Evolutionary conservation across 2,797 vertebrate species (phyloP).

Genomic region (Lepus oiostolus): DNA sequence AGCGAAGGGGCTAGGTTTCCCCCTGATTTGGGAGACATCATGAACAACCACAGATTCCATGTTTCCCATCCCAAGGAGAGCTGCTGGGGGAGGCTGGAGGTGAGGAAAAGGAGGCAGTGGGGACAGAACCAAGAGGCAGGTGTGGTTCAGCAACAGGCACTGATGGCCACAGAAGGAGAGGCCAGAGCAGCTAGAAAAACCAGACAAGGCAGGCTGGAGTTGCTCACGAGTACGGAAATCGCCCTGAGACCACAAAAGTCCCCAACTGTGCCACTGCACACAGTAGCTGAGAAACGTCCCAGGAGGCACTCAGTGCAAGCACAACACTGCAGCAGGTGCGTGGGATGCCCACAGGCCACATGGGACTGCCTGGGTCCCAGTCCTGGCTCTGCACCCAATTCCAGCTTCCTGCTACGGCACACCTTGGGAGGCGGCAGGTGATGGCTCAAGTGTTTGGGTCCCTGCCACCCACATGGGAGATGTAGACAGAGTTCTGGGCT

Average conservation of each 20-base stretch:
- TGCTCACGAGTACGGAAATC: background rate
- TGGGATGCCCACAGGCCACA: too few relatives aligned
- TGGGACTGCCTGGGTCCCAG: too few relatives aligned
- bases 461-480: too few relatives aligned
- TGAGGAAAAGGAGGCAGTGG: background rate
- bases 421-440: too few relatives aligned
- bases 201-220: background rate
- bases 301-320: accelerated
- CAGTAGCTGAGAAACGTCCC: background rate
- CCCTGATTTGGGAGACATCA: background rate
- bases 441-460: too few relatives aligned
- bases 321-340: background rate
- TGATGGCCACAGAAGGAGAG: background rate
- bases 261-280: accelerated
- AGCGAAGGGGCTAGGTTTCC: background rate
- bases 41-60: background rate
- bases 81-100: background rate
- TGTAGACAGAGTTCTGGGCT: too few relatives aligned
- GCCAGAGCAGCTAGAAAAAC: background rate
- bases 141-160: background rate
- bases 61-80: background rate
- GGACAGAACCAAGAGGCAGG: background rate
- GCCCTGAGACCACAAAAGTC: background rate
- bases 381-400: too few relatives aligned
- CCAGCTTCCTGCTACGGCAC: too few relatives aligned